These are phyloP conservation scores for Onychomys torridus DNA, from an alignment of 2,797 vertebrate genomes.

Conservation along the genomic window DNA sequence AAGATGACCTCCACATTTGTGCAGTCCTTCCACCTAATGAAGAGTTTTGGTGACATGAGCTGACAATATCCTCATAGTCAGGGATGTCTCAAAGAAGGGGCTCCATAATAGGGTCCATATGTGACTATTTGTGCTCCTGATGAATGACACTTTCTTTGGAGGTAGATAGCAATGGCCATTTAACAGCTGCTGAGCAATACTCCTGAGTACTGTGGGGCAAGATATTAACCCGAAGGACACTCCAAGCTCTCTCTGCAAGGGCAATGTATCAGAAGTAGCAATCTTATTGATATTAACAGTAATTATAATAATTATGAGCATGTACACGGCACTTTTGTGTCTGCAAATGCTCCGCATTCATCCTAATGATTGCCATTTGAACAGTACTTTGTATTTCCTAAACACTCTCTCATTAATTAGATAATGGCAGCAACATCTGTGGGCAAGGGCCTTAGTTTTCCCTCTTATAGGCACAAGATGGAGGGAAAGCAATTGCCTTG, in stretches of 20 bases:
- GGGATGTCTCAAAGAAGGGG: neutral
- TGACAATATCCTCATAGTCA: neutral
- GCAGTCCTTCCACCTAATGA: conserved; percentile 8
- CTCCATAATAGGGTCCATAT: neutral
- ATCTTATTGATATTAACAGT: conserved; percentile 79
- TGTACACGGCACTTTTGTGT: conserved; percentile 73
- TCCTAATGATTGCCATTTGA: conserved; percentile 76
- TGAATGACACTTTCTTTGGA: neutral
- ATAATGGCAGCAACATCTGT: conserved; percentile 75
- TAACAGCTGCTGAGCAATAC: neutral
- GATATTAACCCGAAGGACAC: conserved; percentile 48
- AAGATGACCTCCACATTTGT: neutral
- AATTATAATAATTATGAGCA: conserved; percentile 81
- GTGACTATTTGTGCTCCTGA: neutral
- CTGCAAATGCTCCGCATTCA: conserved; percentile 72
- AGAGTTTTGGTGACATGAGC: neutral
- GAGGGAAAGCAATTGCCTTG: conserved; percentile 37
- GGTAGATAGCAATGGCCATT: neutral
- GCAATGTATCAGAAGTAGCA: conserved; percentile 61
- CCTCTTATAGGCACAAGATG: conserved; percentile 54
- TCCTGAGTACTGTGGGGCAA: neutral
- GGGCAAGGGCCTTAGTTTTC: conserved; percentile 45
- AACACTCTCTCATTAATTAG: conserved; percentile 79
- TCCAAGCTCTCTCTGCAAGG: conserved; percentile 15
- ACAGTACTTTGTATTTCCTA: conserved; percentile 74